Evolutionary conservation across 2,797 vertebrate species (phyloP), one percentile per base, ranked within the genome.

Genomic region (Brachyalestes nurse): DNA sequence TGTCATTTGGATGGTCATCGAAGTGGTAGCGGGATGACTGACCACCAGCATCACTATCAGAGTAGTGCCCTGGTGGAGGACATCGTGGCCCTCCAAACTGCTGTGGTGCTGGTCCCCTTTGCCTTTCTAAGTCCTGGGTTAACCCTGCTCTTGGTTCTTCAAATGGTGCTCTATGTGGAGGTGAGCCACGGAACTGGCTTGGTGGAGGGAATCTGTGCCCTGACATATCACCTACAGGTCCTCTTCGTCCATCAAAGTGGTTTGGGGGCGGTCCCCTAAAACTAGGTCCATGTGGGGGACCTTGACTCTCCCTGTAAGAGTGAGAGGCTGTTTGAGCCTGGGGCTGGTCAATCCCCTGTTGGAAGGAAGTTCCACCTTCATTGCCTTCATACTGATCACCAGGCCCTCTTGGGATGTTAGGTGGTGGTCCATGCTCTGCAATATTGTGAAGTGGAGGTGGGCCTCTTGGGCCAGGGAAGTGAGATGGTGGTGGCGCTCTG

Each of bases 221-320:
- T 62, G 93, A 89, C 80, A 91, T 84, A 38, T 95, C 80, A 34
- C 87, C 66, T 72, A 87, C 86, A 6, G 87, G 91, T 6, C 94
- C 93, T 87, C 96, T 95, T 87, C 95, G 95, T 28, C 95, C 95
- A 79, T 97, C 96, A 55, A 96, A 97, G 80, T 95, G 95, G 88
- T 93, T 96, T 5, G 91, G 89, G 0, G 91, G 88, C n/a, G 92
- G 90, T 34, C 91, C 92, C 4, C 93, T 95, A 91, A 6, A 95
- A 79, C 81, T 51, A 61, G 89, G 87, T 45, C 87, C 90, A 53
- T 90, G 87, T 1, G 78, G 79, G 5, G 88, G 81, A 7, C 87
- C 88, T n/a, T 90, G 92, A 79, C 71, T 91, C 73, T 94, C 92
- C 87, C 91, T 92, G 76, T 90, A 94, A 60, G 90, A 80, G 70